These are phyloP conservation scores for Drosophila neocordata DNA, from an alignment of 1,140 invertebrate genomes.

Conservation along the genomic window DNA sequence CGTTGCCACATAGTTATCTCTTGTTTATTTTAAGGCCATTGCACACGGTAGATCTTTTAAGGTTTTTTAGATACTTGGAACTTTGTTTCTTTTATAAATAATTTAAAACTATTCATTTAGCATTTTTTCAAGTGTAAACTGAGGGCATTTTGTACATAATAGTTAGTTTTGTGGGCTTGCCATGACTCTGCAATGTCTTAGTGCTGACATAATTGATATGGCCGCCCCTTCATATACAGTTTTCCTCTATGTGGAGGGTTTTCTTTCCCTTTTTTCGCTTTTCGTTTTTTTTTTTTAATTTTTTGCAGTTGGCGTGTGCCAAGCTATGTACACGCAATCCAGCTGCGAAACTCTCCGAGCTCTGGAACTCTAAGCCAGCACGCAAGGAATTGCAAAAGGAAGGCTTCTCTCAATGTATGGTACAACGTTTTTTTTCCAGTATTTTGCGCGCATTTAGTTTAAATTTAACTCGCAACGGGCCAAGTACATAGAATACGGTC, in stretches of 20 bases:
- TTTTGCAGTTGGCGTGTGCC: conserved; percentile 55
- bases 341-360: conserved; percentile 24
- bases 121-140: conserved; percentile 32
- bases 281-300: not conserved
- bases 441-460: conserved; percentile 66
- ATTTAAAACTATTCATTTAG: not conserved
- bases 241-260: conserved; percentile 18
- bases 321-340: conserved; percentile 55
- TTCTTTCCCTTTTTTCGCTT: conserved; percentile 6
- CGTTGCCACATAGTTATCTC: too few relatives aligned
- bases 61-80: too few relatives aligned
- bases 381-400: conserved; percentile 33
- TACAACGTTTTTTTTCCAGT: conserved; percentile 20
- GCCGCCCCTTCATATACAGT: conserved; percentile 50
- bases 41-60: too few relatives aligned
- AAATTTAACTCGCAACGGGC: conserved; percentile 74
- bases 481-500: conserved; percentile 53
- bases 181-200: conserved; percentile 55
- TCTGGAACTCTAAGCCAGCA: conserved; percentile 20
- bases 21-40: too few relatives aligned
- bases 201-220: conserved; percentile 80
- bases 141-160: conserved; percentile 53
- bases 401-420: conserved; percentile 32
- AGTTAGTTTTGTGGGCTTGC: conserved; percentile 59
- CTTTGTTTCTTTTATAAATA: too few relatives aligned